A percentile compares a stretch with the other conserved stretches of the same genome.
phyloP scores from a whole-genome alignment of 2,888 invertebrate genomes.

The Andrena bicolor region DNA sequence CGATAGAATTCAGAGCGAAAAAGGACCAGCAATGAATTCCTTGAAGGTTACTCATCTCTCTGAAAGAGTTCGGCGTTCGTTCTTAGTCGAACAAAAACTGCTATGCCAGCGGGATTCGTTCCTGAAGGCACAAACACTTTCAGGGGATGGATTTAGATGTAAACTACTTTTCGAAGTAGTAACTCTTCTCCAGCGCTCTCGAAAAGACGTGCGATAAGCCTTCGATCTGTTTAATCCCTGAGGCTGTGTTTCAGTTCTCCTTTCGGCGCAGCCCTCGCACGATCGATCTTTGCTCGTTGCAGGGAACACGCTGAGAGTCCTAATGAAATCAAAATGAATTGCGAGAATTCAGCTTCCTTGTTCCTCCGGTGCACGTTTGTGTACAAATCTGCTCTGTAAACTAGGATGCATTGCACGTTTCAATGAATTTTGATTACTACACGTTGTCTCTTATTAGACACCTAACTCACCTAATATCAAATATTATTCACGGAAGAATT shows the following conservation, averaged over 20 bases:
- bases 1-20: background rate
- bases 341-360: background rate
- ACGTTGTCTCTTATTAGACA: background rate
- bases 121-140: constrained; percentile 31
- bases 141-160: constrained; percentile 49
- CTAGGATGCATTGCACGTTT: background rate
- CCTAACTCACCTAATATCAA: no score
- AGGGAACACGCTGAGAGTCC: constrained; percentile 3
- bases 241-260: constrained; percentile 49
- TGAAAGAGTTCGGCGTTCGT: constrained; percentile 12
- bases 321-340: constrained; percentile 33
- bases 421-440: background rate
- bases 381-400: background rate
- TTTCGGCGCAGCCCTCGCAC: constrained; percentile 9
- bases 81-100: constrained; percentile 36
- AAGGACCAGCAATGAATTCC: background rate
- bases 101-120: constrained; percentile 22
- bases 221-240: constrained; percentile 53
- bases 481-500: no score
- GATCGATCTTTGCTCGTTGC: constrained; percentile 38
- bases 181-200: constrained; percentile 30
- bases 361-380: background rate
- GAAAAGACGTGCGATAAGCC: constrained; percentile 53
- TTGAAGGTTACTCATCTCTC: constrained; percentile 7
- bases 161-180: constrained; percentile 57